These are phyloP conservation scores for Elmis aenea DNA, from an alignment of 2,888 invertebrate genomes.

Conservation along the genomic window DNA sequence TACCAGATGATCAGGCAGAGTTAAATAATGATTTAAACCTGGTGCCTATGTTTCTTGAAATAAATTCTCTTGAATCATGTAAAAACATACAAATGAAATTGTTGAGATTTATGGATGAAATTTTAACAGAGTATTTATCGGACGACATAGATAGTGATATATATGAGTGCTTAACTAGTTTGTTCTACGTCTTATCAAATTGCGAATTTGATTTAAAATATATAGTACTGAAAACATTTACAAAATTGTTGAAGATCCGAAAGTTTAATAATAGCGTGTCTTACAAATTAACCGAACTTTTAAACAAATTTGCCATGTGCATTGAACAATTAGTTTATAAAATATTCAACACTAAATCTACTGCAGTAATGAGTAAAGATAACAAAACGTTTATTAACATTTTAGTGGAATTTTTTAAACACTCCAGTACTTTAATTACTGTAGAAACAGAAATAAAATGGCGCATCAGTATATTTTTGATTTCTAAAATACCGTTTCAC, in stretches of 20 bases:
- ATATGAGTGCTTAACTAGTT: conserved; percentile 3
- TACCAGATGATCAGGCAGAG: conserved; percentile 43
- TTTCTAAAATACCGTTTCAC: no score
- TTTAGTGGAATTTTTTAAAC: no score
- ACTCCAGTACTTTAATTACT: no score
- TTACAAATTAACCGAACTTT: conserved; percentile 9
- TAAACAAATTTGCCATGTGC: conserved; percentile 6
- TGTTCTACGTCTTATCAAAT: conserved; percentile 15
- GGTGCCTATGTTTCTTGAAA: conserved; percentile 32
- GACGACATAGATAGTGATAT: conserved; percentile 22
- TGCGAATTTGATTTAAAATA: conserved; percentile 17
- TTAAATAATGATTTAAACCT: conserved; percentile 34
- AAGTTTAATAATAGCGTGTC: background rate
- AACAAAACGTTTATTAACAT: no score
- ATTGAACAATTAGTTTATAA: conserved; percentile 34
- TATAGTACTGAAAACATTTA: conserved; percentile 16
- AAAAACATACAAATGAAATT: conserved; percentile 30
- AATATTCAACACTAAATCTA: conserved; percentile 25
- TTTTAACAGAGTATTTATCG: conserved; percentile 23
- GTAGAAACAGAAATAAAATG: no score
- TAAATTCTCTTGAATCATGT: conserved; percentile 27
- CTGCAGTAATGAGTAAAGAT: no score
- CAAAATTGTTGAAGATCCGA: conserved; percentile 1
- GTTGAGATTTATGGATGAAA: conserved; percentile 32
- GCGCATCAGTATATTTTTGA: no score